Conservation (phyloP, 2,797 vertebrate genomes). For the Lithobates pipiens region DNA sequence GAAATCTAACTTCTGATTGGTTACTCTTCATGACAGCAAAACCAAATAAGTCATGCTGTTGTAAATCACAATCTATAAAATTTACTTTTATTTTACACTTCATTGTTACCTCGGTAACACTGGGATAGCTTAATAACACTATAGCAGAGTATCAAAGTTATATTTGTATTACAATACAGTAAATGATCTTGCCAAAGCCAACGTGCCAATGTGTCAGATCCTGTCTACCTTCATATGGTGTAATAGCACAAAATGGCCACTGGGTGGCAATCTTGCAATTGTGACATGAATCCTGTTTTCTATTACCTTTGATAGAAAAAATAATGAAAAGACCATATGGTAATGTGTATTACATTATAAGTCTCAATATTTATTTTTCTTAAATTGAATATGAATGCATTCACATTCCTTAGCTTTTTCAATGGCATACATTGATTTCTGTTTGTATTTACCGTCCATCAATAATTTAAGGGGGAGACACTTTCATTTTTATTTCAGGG, state of each 20-base stretch:
- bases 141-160: too few relatives aligned
- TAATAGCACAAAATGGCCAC: background rate
- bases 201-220: background rate
- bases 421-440: too few relatives aligned
- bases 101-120: background rate
- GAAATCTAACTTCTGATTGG: background rate
- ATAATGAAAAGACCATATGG: too few relatives aligned
- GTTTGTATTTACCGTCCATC: too few relatives aligned
- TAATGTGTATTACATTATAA: background rate
- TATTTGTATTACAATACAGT: background rate
- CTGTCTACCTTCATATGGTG: background rate
- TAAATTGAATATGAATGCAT: too few relatives aligned
- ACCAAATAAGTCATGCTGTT: background rate
- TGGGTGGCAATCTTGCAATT: slow-evolving; percentile 13
- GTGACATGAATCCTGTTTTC: too few relatives aligned
- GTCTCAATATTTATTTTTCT: too few relatives aligned
- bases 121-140: too few relatives aligned
- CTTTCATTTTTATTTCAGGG: background rate
- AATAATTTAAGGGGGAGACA: background rate
- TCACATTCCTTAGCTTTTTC: too few relatives aligned
- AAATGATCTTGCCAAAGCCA: background rate
- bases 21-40: background rate
- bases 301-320: too few relatives aligned
- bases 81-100: background rate
- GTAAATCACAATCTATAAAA: background rate